Evolutionary conservation across 1,140 invertebrate species (phyloP), one percentile per base, ranked within the genome.

Genomic region (Drosophila ercepeae): DNA sequence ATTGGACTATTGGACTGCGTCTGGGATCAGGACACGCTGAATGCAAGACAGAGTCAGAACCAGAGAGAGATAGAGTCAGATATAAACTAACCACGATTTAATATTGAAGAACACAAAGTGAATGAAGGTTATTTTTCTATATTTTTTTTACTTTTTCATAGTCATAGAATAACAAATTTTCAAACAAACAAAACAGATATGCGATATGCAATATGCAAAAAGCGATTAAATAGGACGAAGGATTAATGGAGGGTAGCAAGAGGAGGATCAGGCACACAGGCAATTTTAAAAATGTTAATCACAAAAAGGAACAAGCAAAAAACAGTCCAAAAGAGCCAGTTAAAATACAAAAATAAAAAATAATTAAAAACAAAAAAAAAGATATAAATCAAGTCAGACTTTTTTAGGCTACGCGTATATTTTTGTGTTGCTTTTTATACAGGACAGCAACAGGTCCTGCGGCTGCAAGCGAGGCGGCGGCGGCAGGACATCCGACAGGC

Each of bases 81-180:
- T 50, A 75, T 50, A 73, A 32, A 73, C 57, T 73, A 73, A 63
- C 60, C 64, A 72, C 49, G 68, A 72, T 51, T 53, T 63, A 88
- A 78, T 67, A 82, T 39, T 67, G 69, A 75, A 61, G 64, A 57
- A 88, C 78, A 82, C 83, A 82, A 88, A 88, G 70, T 88, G 82
- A 86, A 86, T 68, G 81, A 88, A 78, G 82, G 83, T 88, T 88
- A 88, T 88, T 88, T 88, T 88, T 88, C 82, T 88, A 88, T 88
- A 88, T 88, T 88, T 88, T 42, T 88, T 88, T 88, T 88, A 88
- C 83, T 88, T 88, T 86, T 88, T 88, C 82, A 88, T 88, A 89
- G 82, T 88, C 82, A 88, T 88, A 88, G 82, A 88, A 88, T 88
- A 88, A 88, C 82, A 88, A 88, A 88, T 88, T 88, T 88, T 39